These are phyloP conservation scores for Rachycentron canadum DNA, from an alignment of 2,797 vertebrate genomes.

Conservation along the genomic window DNA sequence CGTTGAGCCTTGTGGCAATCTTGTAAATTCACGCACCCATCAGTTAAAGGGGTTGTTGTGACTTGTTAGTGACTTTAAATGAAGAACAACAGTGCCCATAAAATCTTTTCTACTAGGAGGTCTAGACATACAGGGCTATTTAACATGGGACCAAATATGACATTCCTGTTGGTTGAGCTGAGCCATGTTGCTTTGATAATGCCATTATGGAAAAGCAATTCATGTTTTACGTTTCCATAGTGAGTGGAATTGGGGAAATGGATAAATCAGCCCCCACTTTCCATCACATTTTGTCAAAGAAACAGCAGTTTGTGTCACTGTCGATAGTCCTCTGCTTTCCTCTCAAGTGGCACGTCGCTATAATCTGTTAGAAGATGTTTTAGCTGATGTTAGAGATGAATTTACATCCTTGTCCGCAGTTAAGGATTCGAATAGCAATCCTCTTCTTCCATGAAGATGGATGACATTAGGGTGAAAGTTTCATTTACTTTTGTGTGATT, in stretches of 20 bases:
- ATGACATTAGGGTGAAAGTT: neutral
- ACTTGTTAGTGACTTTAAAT: constrained; percentile 22
- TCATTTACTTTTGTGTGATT: constrained; percentile 15
- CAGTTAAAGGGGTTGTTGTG: constrained; percentile 23
- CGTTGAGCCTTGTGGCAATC: constrained; percentile 56
- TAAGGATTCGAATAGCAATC: constrained; percentile 3
- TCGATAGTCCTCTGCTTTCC: constrained; percentile 15
- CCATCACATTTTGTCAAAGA: constrained; percentile 5
- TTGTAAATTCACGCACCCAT: constrained; percentile 31
- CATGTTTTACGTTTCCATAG: constrained; percentile 20
- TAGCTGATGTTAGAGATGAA: constrained; percentile 21
- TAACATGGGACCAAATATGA: constrained; percentile 83
- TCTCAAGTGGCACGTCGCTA: constrained; percentile 2
- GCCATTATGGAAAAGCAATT: constrained; percentile 33
- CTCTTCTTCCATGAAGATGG: constrained; percentile 1
- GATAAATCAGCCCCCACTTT: neutral
- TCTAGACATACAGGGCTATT: constrained; percentile 71
- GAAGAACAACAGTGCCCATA: constrained; percentile 32
- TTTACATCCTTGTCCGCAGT: constrained; percentile 1
- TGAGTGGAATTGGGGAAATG: neutral
- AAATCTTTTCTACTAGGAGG: constrained; percentile 59
- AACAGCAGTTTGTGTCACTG: constrained; percentile 17
- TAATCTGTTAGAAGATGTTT: constrained; percentile 8
- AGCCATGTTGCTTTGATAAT: constrained; percentile 60
- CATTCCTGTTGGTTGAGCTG: constrained; percentile 79